Evolutionary conservation across 2,888 invertebrate genomes (phyloP), one percentile per base, ranked within the genome.

Genomic region (Patella ulyssiponensis): DNA sequence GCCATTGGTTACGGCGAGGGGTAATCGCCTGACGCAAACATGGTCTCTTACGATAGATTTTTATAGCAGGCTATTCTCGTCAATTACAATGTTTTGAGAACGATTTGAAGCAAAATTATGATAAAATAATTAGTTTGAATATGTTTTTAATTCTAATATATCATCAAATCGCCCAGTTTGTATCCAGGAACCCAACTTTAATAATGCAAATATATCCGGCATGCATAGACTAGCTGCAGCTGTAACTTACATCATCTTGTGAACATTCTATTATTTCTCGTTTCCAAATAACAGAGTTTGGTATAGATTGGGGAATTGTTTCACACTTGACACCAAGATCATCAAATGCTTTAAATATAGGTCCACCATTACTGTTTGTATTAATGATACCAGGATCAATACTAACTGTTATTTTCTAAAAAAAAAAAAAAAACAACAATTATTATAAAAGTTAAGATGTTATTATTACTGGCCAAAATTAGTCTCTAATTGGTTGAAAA

Each of bases 351-450:
- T 82, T 85, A 71, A 87, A 84, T 4, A 87, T 73, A 11, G 77
- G 80, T 5, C 82, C 82, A 14, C 85, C 86, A 69, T 83, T 77
- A 17, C 84, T 85, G 77, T 81, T 77, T 11, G 77, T 73, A 73
- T 86, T 86, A 33, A 86, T 78, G 5, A 87, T 69, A 23, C 82
- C 81, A 15, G 84, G 83, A 76, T 87, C 87, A 15, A 87, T 78
- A 11, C 83, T 71, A 17, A 87, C 83, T 27, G 82, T 84, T n/a
- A 87, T 78, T 77, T 78, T 86, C 87, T 87, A 80, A 73, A 82
- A 82, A 53, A 69, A 76, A 52, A 76, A 27, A 82, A 82, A 53
- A 69, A 76, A 52, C 75, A 27, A 20, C 69, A 79, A 23, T 71
- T 27, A 17, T 23, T 20, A 54, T 20, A 3, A 76, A n/a, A 20